Percentiles rank a stretch among this genome's conserved stretches.
phyloP scores from a whole-genome alignment of 2,797 vertebrate genomes.

The Tamandua tetradactyla region DNA sequence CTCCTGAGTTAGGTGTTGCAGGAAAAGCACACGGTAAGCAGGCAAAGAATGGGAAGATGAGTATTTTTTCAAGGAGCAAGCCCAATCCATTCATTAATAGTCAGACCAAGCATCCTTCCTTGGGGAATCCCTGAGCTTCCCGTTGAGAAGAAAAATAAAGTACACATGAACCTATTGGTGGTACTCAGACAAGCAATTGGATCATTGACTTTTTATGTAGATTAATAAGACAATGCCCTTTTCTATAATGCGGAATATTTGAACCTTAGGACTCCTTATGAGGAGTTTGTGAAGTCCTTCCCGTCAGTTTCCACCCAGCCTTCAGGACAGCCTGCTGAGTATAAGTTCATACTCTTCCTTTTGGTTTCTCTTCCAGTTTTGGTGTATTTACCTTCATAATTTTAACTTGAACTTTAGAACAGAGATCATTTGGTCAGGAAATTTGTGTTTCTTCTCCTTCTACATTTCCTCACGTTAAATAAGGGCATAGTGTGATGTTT shows the following conservation, averaged over 20 bases:
- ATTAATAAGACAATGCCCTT: not conserved
- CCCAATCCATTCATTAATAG: not conserved
- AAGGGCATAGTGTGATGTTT: slow-evolving; percentile 24
- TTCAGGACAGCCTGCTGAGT: not conserved
- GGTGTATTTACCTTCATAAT: not conserved
- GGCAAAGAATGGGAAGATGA: not conserved
- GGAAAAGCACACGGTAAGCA: not conserved
- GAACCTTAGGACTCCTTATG: not conserved
- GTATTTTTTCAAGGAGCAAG: not conserved
- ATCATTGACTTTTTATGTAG: not conserved
- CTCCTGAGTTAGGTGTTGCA: not conserved
- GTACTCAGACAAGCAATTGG: not conserved
- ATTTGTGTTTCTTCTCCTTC: not conserved
- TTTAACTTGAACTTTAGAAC: slow-evolving; percentile 31
- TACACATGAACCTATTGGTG: not conserved
- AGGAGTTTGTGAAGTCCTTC: not conserved
- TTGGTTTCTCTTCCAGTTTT: not conserved
- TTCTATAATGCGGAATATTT: not conserved
- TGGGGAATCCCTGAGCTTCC: not conserved
- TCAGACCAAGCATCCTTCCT: not conserved
- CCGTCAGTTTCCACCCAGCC: not conserved
- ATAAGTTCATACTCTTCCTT: not conserved
- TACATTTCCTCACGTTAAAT: not conserved
- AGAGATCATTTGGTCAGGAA: slow-evolving; percentile 18
- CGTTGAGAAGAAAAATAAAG: not conserved